Evolutionary conservation across 2,888 invertebrate genomes (phyloP), one percentile per base, ranked within the genome.

Genomic region (Synergus japonicus): DNA sequence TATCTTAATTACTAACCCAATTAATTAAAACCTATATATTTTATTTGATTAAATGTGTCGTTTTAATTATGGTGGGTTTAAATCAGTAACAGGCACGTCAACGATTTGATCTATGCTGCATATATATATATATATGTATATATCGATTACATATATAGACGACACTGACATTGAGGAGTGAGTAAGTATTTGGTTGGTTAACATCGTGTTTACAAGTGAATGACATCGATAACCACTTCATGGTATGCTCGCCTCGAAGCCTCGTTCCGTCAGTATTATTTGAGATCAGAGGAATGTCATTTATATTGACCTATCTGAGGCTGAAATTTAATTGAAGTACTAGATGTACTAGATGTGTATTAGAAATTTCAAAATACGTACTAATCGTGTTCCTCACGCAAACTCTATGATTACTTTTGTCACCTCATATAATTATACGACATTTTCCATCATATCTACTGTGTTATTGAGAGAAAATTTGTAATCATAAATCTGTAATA

Each of bases 201-300:
- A 86, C 84, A 85, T 81, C 83, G 78, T 87, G 86, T 86, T 87
- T 86, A 86, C 87, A 84, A 83, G 85, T 83, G 83, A 84, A 81
- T 84, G 87, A 86, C 86, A 87, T 85, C 83, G 82, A 80, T 83
- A 81, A 83, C 87, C 86, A 84, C 82, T 83, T 83, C 82, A 83
- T 78, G 78, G 81, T 80, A 76, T 86, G 84, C 82, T 81, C 79
- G 79, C 81, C 82, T 77, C 82, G 80, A 84, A 85, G 84, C 78
- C 60, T 54, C 29, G 46, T 37, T 37, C 37, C 4, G 41, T 7
- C 15, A 15, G 15, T 15, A 64, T 64, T 37, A 29, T 29, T 29
- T 29, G 41, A 64, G 15, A 7, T 64, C 64, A 64, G 29, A 0
- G 37, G 29, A 64, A 64, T 64, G 64, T 15, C 64, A 64, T 22